phyloP scores from a whole-genome alignment of 2,797 vertebrate species.

The Karalla daura region DNA sequence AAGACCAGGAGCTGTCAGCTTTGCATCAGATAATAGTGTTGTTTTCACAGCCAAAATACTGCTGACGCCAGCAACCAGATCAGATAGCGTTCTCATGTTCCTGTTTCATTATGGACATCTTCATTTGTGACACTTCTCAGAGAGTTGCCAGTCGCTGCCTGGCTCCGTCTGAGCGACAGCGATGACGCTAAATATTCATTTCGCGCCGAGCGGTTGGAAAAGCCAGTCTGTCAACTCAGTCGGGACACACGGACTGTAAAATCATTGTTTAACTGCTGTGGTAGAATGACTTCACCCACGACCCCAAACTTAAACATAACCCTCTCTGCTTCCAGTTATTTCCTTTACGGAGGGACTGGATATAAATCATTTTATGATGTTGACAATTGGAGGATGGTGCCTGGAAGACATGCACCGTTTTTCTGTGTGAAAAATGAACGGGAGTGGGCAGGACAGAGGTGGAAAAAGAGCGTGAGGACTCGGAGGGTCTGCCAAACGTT shows the following conservation, averaged over 20 bases:
- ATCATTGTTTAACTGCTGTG: slow-evolving; percentile 47
- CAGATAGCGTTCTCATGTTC: slow-evolving; percentile 50
- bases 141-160: slow-evolving; percentile 14
- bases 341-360: slow-evolving; percentile 51
- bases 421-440: slow-evolving; percentile 46
- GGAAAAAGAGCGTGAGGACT: slow-evolving; percentile 48
- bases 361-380: slow-evolving; percentile 61
- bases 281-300: slow-evolving; percentile 52
- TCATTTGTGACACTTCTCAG: slow-evolving; percentile 31
- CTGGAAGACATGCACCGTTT: slow-evolving; percentile 51
- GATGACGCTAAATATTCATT: slow-evolving; percentile 24
- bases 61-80: slow-evolving; percentile 56
- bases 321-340: slow-evolving; percentile 33
- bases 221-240: slow-evolving; percentile 41
- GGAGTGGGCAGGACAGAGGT: slow-evolving; percentile 65
- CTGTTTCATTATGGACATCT: slow-evolving; percentile 41
- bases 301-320: slow-evolving; percentile 54
- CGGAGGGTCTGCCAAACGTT: slow-evolving; percentile 45
- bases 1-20: slow-evolving; percentile 75
- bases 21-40: slow-evolving; percentile 67
- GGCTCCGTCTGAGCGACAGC: not conserved
- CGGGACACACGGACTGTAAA: slow-evolving; percentile 40
- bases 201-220: slow-evolving; percentile 36
- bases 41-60: slow-evolving; percentile 66
- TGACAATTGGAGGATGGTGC: slow-evolving; percentile 51